Evolutionary conservation across 1,140 invertebrate genomes (phyloP).

Genomic region (Limonius californicus): DNA sequence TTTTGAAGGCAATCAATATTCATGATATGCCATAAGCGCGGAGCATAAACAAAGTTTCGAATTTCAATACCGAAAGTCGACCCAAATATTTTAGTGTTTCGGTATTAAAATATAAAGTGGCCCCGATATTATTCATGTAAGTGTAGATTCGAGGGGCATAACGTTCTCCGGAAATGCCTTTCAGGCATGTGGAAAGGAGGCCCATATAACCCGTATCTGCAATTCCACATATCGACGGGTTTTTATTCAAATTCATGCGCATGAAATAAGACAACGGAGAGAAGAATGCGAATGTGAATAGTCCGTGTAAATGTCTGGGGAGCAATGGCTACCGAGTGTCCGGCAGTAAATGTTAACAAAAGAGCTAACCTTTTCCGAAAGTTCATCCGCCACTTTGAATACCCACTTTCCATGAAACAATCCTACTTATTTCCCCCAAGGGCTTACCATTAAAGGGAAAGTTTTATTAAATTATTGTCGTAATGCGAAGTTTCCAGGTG

Average conservation of each 20-base stretch:
- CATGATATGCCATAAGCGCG: neutral
- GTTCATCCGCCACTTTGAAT: conserved; percentile 24
- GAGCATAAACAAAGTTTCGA: neutral
- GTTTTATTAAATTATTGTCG: conserved; percentile 27
- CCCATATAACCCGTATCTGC: neutral
- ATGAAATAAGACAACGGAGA: conserved; percentile 23
- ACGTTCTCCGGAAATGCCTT: too few relatives aligned
- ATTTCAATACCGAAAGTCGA: too few relatives aligned
- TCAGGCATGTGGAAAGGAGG: too few relatives aligned
- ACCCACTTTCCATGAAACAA: conserved; percentile 21
- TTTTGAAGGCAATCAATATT: too few relatives aligned
- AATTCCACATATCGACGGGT: conserved; percentile 17
- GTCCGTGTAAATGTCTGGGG: conserved; percentile 24
- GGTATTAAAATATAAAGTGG: too few relatives aligned
- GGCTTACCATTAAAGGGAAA: conserved; percentile 23
- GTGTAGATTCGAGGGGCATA: neutral
- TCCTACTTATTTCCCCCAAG: conserved; percentile 21
- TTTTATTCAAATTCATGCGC: conserved; percentile 28
- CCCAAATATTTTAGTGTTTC: too few relatives aligned
- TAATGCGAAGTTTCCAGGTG: conserved; percentile 18
- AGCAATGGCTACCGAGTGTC: conserved; percentile 27
- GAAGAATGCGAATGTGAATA: conserved; percentile 10
- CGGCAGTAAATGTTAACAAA: conserved; percentile 32
- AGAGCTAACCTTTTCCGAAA: conserved; percentile 29
- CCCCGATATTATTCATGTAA: too few relatives aligned